Conservation (phyloP, 1,140 invertebrate genomes). For the Drosophila leontia region DNA sequence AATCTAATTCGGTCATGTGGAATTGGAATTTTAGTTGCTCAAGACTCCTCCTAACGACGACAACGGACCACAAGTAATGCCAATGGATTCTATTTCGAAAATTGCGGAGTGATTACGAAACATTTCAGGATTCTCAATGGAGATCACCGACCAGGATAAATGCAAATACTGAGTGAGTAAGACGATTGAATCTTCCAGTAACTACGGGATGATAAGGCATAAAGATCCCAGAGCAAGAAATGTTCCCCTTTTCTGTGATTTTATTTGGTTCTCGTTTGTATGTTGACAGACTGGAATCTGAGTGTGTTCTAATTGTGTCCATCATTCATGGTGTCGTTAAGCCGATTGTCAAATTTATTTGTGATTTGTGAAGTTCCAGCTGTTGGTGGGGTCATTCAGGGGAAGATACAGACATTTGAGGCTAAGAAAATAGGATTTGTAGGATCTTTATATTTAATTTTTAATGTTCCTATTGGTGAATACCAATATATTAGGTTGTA, state of each 20-base stretch:
- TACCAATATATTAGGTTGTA: background rate
- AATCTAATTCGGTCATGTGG: constrained; percentile 70
- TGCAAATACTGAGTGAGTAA: constrained; percentile 50
- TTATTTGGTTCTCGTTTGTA: constrained; percentile 9
- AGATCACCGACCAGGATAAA: constrained; percentile 13
- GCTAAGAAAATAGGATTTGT: background rate
- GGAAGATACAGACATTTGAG: background rate
- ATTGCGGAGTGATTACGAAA: constrained; percentile 68
- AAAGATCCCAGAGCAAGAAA: constrained; percentile 3
- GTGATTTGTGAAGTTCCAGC: constrained; percentile 60
- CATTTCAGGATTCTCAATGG: constrained; percentile 23
- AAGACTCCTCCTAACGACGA: constrained; percentile 43
- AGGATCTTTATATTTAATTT: too few species aligned
- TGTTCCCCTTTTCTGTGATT: constrained; percentile 24
- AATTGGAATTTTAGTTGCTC: constrained; percentile 74
- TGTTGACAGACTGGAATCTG: constrained; percentile 37
- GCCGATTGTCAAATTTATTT: constrained; percentile 57
- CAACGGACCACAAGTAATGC: constrained; percentile 21
- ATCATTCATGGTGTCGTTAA: constrained; percentile 66
- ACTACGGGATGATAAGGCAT: constrained; percentile 7
- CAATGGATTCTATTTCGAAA: constrained; percentile 37
- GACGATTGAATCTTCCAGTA: background rate
- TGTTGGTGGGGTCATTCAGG: constrained; percentile 22
- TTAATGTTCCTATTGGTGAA: background rate
- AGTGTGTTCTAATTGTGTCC: constrained; percentile 59